Evolutionary conservation across 2,113 vertebrate species (phyloP).

Genomic region (Tichodroma muraria): DNA sequence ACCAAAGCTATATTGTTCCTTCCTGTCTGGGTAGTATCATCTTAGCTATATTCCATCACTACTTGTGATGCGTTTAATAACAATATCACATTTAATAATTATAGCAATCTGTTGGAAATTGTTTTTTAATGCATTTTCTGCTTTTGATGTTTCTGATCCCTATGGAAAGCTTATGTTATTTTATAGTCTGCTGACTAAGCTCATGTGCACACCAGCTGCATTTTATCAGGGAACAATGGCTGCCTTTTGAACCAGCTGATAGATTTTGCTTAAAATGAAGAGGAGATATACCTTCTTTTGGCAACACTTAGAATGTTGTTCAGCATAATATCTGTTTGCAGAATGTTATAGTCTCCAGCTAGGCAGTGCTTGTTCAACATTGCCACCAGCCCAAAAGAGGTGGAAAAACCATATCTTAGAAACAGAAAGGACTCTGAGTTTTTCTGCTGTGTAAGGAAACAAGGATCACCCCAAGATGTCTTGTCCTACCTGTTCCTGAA

Average conservation of each 20-base stretch:
- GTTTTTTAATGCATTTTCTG: background rate
- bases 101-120: background rate
- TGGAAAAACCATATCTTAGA: background rate
- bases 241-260: constrained; percentile 25
- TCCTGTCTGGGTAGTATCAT: background rate
- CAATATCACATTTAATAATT: constrained; percentile 31
- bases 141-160: constrained; percentile 35
- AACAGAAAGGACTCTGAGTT: background rate
- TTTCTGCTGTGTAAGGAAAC: background rate
- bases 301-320: background rate
- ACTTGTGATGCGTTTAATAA: background rate
- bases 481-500: background rate
- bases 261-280: constrained; percentile 8
- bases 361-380: background rate
- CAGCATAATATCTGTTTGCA: background rate
- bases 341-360: background rate
- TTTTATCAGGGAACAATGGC: constrained; percentile 7
- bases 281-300: background rate
- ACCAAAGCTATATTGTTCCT: background rate
- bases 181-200: constrained; percentile 30
- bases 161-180: constrained; percentile 16
- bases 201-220: constrained; percentile 36
- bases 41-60: background rate
- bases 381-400: background rate
- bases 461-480: background rate